Conservation (phyloP, 2,113 vertebrate species). For the Platycercus adscitus region DNA sequence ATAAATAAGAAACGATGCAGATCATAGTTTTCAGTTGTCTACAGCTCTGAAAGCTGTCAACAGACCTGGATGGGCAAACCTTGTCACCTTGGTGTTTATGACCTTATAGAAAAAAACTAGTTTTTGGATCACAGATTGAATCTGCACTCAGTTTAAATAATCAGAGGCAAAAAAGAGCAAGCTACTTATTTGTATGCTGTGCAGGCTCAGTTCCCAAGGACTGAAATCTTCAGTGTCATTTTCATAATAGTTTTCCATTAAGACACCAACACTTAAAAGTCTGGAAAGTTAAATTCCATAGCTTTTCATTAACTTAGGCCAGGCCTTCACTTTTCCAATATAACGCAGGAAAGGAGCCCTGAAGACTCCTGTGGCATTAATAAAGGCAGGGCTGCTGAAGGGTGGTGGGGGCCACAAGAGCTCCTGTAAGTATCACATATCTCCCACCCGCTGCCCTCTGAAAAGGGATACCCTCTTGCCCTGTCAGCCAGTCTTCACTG, state of each 20-base stretch:
- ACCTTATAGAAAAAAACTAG: neutral
- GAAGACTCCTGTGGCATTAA: neutral
- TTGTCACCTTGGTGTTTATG: neutral
- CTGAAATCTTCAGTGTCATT: neutral
- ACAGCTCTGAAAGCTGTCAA: neutral
- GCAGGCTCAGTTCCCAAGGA: neutral
- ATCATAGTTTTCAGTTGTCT: neutral
- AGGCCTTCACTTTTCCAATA: neutral
- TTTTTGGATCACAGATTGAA: neutral
- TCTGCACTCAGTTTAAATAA: neutral
- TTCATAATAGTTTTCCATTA: neutral
- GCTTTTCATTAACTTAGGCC: neutral
- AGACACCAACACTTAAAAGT: neutral
- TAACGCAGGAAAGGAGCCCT: neutral
- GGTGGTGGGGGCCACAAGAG: neutral
- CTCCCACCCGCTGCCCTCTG: neutral
- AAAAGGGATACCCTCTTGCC: neutral
- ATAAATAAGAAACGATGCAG: neutral
- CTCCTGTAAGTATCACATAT: neutral
- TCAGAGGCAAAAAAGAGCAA: neutral
- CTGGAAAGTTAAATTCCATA: neutral
- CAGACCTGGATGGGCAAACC: neutral
- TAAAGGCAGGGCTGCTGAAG: neutral
- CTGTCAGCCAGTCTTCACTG: neutral
- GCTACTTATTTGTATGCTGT: neutral